These are phyloP conservation scores for Physeter macrocephalus DNA, from an alignment of 2,113 vertebrate species.

Conservation along the genomic window DNA sequence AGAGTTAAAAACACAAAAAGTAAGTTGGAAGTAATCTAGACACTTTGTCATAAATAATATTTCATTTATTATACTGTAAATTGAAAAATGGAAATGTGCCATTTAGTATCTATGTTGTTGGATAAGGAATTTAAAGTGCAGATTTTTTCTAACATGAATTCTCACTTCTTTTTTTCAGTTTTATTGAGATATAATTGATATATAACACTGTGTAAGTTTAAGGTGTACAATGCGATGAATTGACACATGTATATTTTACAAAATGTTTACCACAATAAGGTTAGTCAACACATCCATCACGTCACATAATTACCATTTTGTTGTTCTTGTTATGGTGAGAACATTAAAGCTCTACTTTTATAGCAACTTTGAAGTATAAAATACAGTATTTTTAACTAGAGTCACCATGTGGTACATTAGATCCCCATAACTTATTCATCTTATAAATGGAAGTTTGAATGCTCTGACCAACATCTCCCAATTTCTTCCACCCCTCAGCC, in stretches of 20 bases:
- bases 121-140: not conserved
- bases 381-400: not conserved
- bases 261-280: not conserved
- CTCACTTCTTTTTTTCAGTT: not conserved
- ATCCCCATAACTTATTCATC: not conserved
- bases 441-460: not conserved
- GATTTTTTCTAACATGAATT: not conserved
- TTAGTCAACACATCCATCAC: not conserved
- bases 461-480: not conserved
- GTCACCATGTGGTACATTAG: not conserved
- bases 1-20: constrained; percentile 34
- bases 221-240: not conserved
- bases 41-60: constrained; percentile 12
- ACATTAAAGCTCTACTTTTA: not conserved
- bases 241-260: not conserved
- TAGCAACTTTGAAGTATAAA: not conserved
- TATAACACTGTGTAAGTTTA: not conserved
- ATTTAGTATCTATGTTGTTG: not conserved
- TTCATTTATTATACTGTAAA: not conserved
- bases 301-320: not conserved
- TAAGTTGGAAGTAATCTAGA: not conserved
- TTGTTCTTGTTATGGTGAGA: not conserved
- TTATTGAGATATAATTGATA: not conserved
- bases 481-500: not conserved
- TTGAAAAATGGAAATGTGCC: not conserved